Evolutionary conservation across 1,140 invertebrate genomes (phyloP), one percentile per base, ranked within the genome.

Genomic region (Caenorhabditis tropicalis): DNA sequence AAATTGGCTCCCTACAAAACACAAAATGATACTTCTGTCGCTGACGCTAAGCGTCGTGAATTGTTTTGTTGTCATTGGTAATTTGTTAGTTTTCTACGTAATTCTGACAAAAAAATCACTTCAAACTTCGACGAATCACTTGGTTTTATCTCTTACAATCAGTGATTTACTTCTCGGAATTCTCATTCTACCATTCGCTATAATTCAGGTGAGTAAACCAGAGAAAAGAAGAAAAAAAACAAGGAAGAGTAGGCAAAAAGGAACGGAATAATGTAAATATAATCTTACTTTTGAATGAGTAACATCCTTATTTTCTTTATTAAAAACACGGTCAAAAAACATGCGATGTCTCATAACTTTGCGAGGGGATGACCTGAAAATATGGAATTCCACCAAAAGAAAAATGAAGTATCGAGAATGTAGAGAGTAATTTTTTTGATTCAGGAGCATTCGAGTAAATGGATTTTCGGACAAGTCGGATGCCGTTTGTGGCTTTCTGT

Each of bases 401-500:
- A n/a, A n/a, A n/a, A n/a, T n/a, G n/a, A n/a, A n/a, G n/a, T n/a
- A n/a, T n/a, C n/a, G n/a, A n/a, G n/a, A n/a, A n/a, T n/a, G n/a
- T n/a, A n/a, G n/a, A n/a, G n/a, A n/a, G n/a, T n/a, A n/a, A n/a
- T n/a, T 51, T 31, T 19, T 16, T 29, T 48, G 65, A 86, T 89
- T 60, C 56, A 90, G 89, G 90, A 90, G 60, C 90, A 90, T 79
- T 86, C 85, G 10, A 80, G 74, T 27, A 82, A 80, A n/a, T 93
- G 92, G 92, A 79, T 90, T 15, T 92, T 92, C 81, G 91, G 91
- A 9, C 79, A 86, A 7, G 36, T 89, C 4, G 92, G 89, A 88
- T 93, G 92, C 82, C 88, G 87, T 53, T 86, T 91, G 19, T 93
- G 92, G 92, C 89, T 93, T 33, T 91, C 92, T 0, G 87, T 92